Percentiles rank a stretch among this genome's conserved stretches.
Conservation (phyloP, 1,140 invertebrate species). For the Drosophila neocordata region DNA sequence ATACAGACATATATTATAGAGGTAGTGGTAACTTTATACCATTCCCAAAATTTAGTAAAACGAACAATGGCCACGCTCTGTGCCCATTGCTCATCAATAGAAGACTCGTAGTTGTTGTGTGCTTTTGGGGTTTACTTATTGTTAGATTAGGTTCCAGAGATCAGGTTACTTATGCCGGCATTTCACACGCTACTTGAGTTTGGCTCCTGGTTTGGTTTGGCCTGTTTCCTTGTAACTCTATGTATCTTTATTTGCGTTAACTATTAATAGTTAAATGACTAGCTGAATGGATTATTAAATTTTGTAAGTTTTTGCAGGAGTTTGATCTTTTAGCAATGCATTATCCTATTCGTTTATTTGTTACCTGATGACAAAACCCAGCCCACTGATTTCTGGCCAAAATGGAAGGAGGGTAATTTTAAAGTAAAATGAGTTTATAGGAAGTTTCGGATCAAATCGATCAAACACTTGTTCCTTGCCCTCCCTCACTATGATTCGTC, state of each 20-base stretch:
- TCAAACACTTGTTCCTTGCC: conserved; percentile 11
- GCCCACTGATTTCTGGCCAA: no score
- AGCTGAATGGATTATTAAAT: no score
- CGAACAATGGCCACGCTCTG: conserved; percentile 19
- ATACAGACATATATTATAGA: neutral
- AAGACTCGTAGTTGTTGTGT: neutral
- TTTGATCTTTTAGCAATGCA: no score
- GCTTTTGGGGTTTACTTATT: conserved; percentile 7
- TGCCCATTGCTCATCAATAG: conserved; percentile 10
- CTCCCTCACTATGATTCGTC: conserved; percentile 18
- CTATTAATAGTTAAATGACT: no score
- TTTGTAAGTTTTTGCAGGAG: no score
- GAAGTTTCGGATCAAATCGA: neutral
- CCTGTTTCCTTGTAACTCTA: no score
- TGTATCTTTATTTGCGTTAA: neutral
- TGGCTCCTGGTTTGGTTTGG: neutral
- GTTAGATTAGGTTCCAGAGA: conserved; percentile 10
- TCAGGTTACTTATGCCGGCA: conserved; percentile 17
- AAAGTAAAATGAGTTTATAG: conserved; percentile 1
- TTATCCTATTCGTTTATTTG: no score
- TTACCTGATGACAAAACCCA: no score
- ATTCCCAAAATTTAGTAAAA: neutral
- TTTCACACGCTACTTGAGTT: conserved; percentile 24
- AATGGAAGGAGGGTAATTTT: neutral
- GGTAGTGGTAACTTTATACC: conserved; percentile 19